Base-by-base conservation (phyloP, 2,888 invertebrate species). In the Arrhopalites spinosus region DNA sequence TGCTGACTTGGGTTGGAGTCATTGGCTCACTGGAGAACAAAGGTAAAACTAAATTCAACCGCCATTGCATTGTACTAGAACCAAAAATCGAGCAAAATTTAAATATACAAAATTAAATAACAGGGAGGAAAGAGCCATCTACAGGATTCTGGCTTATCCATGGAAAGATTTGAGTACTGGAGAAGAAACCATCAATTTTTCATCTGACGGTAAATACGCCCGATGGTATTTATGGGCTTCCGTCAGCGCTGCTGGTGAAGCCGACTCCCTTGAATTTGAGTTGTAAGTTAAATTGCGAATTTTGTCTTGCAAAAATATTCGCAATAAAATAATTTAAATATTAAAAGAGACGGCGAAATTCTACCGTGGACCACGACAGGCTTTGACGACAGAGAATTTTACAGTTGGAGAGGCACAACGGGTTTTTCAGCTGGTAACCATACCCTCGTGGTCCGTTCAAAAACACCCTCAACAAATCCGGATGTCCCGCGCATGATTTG, bases 301-400 rank as follows among this genome's bases (percentile, higher is more conserved):
- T 13, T 50, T 50, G 2, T 3, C 50, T 3, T 15, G 7, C 50
- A 53, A 3, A 53, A 53, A 53, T 53, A 56, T 20, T 56, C 15
- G 5, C 23, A 56, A n/a, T 56, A 3, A 56, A 56, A 56, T 8
- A 8, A 8, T 56, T 56, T 8, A 56, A 56, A 56, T 23, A 56
- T 20, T 56, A 23, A 8, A 2, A 59, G 59, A 23, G 59, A 59
- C 25, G 59, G 59, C 11, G 81, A 82, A 76, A 69, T 79, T 17
- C 77, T 82, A 15, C 78, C 78, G 5, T 82, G 81, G 81, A 76
- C 30, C 11, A 61, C 77, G 0, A 27, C 64, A 0, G 82, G 82
- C 5, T 78, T 74, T 64, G 81, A 80, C 53, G 82, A 82, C 53
- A 75, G 82, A 3, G 80, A 81, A 56, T 81, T 82, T 67, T 82